These are phyloP conservation scores for Ophioderma brevispina DNA, from an alignment of 35 echinoderm and acorn worm species.

Conservation along the genomic window DNA sequence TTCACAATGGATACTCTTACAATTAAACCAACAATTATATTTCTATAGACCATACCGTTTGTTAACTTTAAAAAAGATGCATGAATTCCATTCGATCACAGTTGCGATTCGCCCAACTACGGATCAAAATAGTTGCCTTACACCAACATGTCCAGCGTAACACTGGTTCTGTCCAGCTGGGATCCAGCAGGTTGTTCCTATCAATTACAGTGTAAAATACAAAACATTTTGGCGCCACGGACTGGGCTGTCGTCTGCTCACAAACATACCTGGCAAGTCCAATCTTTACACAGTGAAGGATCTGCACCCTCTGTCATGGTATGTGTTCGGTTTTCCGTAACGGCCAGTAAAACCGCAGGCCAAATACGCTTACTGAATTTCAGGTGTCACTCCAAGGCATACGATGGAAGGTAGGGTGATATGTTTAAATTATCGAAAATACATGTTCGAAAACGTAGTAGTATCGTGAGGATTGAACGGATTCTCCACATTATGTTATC, in stretches of 20 bases:
- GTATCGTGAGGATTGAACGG: too few species aligned
- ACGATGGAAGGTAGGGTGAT: conserved; percentile 70
- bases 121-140: conserved; percentile 72
- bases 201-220: conserved; percentile 89
- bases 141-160: conserved; percentile 76
- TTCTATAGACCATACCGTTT: too few species aligned
- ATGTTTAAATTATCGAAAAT: too few species aligned
- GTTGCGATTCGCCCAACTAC: conserved; percentile 81
- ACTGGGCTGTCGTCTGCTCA: conserved; percentile 64
- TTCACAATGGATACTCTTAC: too few species aligned
- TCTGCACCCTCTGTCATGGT: conserved; percentile 84
- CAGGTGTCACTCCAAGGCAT: conserved; percentile 68
- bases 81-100: conserved; percentile 34
- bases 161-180: conserved; percentile 67
- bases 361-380: conserved; percentile 67
- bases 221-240: conserved; percentile 37
- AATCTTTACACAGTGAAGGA: conserved; percentile 59
- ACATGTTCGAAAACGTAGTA: too few species aligned
- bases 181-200: conserved; percentile 78
- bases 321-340: conserved; percentile 85
- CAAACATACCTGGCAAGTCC: conserved; percentile 67
- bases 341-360: conserved; percentile 92
- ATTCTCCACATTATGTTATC: too few species aligned
- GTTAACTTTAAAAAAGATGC: too few species aligned
- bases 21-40: too few species aligned